Evolutionary conservation across 2,797 vertebrate genomes (phyloP).

Genomic region (Champsocephalus esox): DNA sequence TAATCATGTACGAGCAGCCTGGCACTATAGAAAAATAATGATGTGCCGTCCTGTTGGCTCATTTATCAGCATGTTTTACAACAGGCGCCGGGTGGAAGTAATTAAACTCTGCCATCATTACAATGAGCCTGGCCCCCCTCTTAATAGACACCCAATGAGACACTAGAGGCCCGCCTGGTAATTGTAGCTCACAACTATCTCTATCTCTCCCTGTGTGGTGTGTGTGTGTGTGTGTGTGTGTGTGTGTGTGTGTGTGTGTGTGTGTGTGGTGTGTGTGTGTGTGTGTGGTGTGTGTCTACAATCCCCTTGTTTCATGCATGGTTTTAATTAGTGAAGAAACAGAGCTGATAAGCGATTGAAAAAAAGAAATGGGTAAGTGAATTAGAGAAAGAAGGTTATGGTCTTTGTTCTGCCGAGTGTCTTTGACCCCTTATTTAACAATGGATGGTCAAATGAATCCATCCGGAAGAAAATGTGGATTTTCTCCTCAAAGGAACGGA

Average conservation of each 20-base stretch:
- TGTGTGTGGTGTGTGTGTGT: slow-evolving; percentile 13
- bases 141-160: slow-evolving; percentile 99
- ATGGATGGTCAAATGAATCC: slow-evolving; percentile 45
- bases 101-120: slow-evolving; percentile 99
- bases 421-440: slow-evolving; percentile 57
- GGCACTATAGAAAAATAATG: slow-evolving; percentile 94
- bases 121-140: slow-evolving; percentile 95
- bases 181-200: slow-evolving; percentile 88
- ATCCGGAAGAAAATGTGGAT: slow-evolving; percentile 38
- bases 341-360: slow-evolving; percentile 75
- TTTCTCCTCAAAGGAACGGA: slow-evolving; percentile 6
- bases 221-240: background rate
- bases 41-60: slow-evolving; percentile 95
- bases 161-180: slow-evolving; percentile 95
- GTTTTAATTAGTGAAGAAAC: slow-evolving; percentile 95
- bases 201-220: slow-evolving; percentile 46
- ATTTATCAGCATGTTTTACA: slow-evolving; percentile 99
- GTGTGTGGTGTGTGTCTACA: slow-evolving; percentile 50
- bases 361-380: slow-evolving; percentile 54
- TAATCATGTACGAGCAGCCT: slow-evolving; percentile 95
- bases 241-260: slow-evolving; percentile 4
- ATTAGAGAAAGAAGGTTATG: slow-evolving; percentile 58
- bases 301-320: slow-evolving; percentile 85
- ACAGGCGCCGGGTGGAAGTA: slow-evolving; percentile 96
- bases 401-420: slow-evolving; percentile 47